Evolutionary conservation across 2,888 invertebrate species (phyloP), one percentile per base, ranked within the genome.

Genomic region (Cotesia congregata): DNA sequence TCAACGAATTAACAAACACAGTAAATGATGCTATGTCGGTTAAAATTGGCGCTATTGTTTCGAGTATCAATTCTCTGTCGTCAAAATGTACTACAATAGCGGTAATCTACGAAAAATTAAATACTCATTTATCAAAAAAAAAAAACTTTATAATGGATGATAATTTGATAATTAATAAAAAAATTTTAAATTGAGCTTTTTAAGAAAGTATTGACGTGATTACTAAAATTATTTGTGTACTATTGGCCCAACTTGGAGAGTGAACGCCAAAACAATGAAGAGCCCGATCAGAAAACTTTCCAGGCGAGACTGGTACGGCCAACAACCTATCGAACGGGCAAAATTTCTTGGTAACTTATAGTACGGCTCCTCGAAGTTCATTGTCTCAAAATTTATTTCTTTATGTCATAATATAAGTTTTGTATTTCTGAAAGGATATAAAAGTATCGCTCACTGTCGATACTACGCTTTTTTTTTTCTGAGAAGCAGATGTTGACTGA

Each of bases 271-370:
- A 50, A 50, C 50, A 50, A 50, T 50, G 1, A 50, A 50, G 12
- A 50, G 7, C 12, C 50, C 50, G 7, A 50, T 50, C 3, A 38
- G 9, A 15, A 64, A 60, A 75, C 6, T 4, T 15, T 77, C 76
- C 7, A 17, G 15, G 9, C 3, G n/a, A 6, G 77, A n/a, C 38
- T 80, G 79, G 74, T 78, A 79, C n/a, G 79, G 80, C 80, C 80
- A 80, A 30, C 65, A 72, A 3, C 80, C 80, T 30, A 79, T 75
- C 15, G 61, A 5, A 20, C 20, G 65, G 61, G 72, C 62, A 3
- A 75, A 17, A 59, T n/a, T 67, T 39, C 67, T 80, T 62, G 76
- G 77, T 1, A 80, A n/a, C 12, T 71, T 67, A 61, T 80, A 81
- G 50, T 72, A 77, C 17, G 60, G 76, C 41, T 50, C 72, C 15